Percentiles rank a stretch among this genome's conserved stretches.
These are phyloP conservation scores for Psephotus haematonotus DNA, from an alignment of 2,113 vertebrate genomes.

Conservation along the genomic window DNA sequence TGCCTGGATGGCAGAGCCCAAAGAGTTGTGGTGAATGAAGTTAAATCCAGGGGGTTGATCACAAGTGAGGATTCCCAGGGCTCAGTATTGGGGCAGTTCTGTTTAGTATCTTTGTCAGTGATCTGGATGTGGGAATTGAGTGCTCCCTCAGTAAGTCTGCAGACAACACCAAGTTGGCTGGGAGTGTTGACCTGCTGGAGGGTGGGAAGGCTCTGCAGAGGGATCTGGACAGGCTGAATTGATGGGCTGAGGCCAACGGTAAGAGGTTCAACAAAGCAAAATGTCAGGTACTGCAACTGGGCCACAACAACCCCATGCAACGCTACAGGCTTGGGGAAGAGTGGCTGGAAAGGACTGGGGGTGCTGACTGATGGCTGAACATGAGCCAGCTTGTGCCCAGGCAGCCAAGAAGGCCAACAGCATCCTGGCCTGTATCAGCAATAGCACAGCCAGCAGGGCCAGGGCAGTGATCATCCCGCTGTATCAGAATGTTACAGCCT, in stretches of 20 bases:
- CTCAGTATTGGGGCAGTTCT: not conserved
- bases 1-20: not conserved
- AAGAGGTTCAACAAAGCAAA: not conserved
- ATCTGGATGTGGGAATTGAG: accelerated
- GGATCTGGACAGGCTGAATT: not conserved
- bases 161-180: too few relatives aligned
- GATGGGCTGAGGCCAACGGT: accelerated
- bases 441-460: not conserved
- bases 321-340: not conserved
- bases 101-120: not conserved
- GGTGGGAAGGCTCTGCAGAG: not conserved
- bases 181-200: not conserved
- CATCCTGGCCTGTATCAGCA: not conserved
- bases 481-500: not conserved
- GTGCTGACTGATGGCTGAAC: not conserved
- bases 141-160: not conserved
- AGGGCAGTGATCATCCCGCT: not conserved
- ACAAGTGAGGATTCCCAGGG: not conserved
- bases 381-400: not conserved
- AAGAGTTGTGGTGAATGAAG: not conserved
- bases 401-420: not conserved
- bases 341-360: not conserved
- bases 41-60: not conserved
- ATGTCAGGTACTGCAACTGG: not conserved
- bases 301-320: not conserved